These are phyloP conservation scores for Pristionchus japonicus DNA, from an alignment of 2,888 invertebrate genomes.

Conservation along the genomic window DNA sequence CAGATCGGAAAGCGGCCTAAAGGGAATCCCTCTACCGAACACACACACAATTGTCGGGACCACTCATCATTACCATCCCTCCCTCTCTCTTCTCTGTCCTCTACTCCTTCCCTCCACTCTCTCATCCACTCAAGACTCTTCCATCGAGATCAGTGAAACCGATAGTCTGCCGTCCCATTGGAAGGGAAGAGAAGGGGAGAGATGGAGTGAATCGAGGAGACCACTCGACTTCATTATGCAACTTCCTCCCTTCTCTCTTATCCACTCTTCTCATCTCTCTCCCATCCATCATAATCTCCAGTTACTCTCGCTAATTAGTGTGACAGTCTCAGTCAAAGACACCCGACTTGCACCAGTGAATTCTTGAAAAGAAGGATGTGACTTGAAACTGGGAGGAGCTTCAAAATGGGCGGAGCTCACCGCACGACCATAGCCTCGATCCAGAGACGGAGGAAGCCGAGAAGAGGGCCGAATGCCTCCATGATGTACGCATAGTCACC, in stretches of 20 bases:
- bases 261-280: conserved; percentile 14
- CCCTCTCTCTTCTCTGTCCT: neutral
- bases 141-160: conserved; percentile 5
- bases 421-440: conserved; percentile 90
- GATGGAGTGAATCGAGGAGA: neutral
- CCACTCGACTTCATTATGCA: conserved; percentile 16
- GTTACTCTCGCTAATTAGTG: conserved; percentile 28
- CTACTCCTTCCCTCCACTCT: neutral
- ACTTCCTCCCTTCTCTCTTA: conserved; percentile 13
- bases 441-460: conserved; percentile 96
- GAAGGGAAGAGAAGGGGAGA: neutral
- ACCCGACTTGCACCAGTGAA: no score
- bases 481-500: conserved; percentile 98
- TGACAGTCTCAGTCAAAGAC: no score
- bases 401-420: no score
- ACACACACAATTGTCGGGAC: conserved; percentile 11
- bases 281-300: conserved; percentile 30
- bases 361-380: neutral
- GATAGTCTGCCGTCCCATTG: conserved; percentile 5
- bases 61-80: neutral
- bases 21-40: neutral
- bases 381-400: no score
- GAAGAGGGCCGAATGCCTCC: conserved; percentile 97
- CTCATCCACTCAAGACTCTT: conserved; percentile 36
- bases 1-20: conserved; percentile 26